phyloP scores from a whole-genome alignment of 2,113 vertebrate genomes.

The Centropristis striata region DNA sequence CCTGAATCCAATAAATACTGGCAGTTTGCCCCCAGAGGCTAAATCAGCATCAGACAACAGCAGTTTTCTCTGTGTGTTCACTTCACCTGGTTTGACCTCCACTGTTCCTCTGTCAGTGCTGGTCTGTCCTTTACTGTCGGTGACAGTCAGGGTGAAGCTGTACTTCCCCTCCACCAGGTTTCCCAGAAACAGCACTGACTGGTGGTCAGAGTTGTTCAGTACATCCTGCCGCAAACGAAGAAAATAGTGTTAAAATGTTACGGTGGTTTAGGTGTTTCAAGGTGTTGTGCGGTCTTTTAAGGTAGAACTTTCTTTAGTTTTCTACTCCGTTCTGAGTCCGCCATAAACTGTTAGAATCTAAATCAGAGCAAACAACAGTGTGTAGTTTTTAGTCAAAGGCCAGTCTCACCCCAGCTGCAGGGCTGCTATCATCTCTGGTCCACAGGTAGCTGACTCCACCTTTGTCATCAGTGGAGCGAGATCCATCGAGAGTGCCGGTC shows the following conservation, averaged over 20 bases:
- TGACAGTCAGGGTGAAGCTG: conserved; percentile 93
- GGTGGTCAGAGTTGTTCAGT: conserved; percentile 95
- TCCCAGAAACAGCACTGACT: conserved; percentile 93
- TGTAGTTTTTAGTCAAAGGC: neutral
- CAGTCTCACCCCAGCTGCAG: conserved; percentile 93
- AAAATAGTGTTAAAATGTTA: neutral
- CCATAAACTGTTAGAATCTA: neutral
- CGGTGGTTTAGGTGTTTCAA: too few species aligned
- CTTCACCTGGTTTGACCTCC: conserved; percentile 92
- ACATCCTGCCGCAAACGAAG: conserved; percentile 87
- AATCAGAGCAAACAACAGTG: neutral
- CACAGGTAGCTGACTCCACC: conserved; percentile 92
- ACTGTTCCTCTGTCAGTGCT: conserved; percentile 87
- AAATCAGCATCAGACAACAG: neutral
- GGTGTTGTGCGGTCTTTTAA: too few species aligned
- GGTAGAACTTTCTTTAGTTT: neutral
- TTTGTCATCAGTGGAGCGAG: conserved; percentile 94
- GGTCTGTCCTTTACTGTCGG: conserved; percentile 95
- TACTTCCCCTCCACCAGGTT: conserved; percentile 97
- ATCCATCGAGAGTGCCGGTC: conserved; percentile 92
- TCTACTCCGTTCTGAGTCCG: too few species aligned
- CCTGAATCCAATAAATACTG: too few species aligned
- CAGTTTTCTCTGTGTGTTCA: neutral
- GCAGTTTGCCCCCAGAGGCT: too few species aligned
- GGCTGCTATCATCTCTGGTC: conserved; percentile 93